A percentile compares a stretch with the other conserved stretches of the same genome.
Evolutionary conservation across 1,140 invertebrate species (phyloP).

Genomic region (Pseudomyrmex gracilis): DNA sequence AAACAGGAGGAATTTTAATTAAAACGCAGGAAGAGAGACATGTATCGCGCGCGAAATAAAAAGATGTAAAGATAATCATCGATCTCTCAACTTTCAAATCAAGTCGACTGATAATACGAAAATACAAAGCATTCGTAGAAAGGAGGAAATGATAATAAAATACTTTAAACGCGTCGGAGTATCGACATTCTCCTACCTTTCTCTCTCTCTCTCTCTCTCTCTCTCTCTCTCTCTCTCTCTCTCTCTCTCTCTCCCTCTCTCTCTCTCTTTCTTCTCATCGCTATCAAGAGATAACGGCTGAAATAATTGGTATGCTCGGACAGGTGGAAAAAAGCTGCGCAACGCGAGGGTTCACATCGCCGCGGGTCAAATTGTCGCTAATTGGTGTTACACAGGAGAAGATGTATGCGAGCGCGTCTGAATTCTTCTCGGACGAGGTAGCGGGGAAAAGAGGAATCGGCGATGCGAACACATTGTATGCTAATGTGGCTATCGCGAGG

Average conservation of each 20-base stretch:
- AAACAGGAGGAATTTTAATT: no score
- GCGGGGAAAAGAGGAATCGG: slow-evolving; percentile 6
- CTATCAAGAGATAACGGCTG: slow-evolving; percentile 2
- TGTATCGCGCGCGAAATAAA: no score
- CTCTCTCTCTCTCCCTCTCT: no score
- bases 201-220: no score
- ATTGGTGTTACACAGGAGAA: slow-evolving; percentile 25
- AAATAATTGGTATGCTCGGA: slow-evolving; percentile 29
- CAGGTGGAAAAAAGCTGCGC: slow-evolving; percentile 19
- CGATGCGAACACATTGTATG: slow-evolving; percentile 60
- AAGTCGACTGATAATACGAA: background rate
- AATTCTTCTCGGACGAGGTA: slow-evolving; percentile 20
- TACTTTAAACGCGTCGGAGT: background rate
- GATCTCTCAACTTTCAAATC: background rate
- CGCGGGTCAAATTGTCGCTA: slow-evolving; percentile 45
- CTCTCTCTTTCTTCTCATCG: background rate
- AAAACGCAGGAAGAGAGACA: no score
- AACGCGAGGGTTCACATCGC: slow-evolving; percentile 12
- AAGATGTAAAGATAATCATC: no score
- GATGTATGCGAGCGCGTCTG: slow-evolving; percentile 20
- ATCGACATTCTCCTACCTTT: background rate
- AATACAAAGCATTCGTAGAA: slow-evolving; percentile 1
- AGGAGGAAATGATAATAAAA: background rate
- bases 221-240: background rate
- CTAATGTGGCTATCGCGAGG: slow-evolving; percentile 46